Conservation (phyloP, 2,888 invertebrate species). For the Girardia tigrina region DNA sequence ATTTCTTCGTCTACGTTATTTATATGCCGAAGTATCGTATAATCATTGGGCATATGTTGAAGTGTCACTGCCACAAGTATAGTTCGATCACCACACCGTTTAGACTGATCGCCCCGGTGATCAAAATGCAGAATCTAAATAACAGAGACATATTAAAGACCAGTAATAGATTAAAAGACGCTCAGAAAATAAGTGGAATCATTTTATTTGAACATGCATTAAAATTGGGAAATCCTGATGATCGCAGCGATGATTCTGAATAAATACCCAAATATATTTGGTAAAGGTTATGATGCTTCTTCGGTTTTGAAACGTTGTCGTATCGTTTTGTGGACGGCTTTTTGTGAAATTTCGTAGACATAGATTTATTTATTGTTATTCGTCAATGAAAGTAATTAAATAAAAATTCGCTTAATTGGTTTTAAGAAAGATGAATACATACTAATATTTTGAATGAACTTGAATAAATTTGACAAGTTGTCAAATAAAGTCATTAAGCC, state of each 20-base stretch:
- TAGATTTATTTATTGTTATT: no score
- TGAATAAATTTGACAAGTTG: no score
- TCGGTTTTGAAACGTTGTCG: no score
- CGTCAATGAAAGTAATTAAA: no score
- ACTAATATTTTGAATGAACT: no score
- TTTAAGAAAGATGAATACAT: no score
- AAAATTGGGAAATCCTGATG: slow-evolving; percentile 2
- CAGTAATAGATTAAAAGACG: not conserved
- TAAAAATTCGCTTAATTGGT: no score
- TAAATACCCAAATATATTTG: no score
- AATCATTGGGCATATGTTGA: slow-evolving; percentile 26
- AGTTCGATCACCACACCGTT: not conserved
- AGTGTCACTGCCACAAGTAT: slow-evolving; percentile 16
- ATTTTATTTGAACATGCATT: slow-evolving; percentile 1
- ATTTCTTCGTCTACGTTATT: slow-evolving; percentile 34
- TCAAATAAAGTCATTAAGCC: no score
- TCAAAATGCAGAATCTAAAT: slow-evolving; percentile 7
- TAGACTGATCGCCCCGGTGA: not conserved
- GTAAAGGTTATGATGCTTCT: no score
- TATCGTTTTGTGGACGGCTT: no score
- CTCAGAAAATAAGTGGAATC: not conserved
- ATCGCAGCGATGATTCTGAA: slow-evolving; percentile 3
- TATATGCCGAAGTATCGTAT: slow-evolving; percentile 36
- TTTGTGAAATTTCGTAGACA: no score
- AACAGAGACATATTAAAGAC: not conserved